Conservation (phyloP, 2,113 vertebrate genomes). For the Clinocottus analis region DNA sequence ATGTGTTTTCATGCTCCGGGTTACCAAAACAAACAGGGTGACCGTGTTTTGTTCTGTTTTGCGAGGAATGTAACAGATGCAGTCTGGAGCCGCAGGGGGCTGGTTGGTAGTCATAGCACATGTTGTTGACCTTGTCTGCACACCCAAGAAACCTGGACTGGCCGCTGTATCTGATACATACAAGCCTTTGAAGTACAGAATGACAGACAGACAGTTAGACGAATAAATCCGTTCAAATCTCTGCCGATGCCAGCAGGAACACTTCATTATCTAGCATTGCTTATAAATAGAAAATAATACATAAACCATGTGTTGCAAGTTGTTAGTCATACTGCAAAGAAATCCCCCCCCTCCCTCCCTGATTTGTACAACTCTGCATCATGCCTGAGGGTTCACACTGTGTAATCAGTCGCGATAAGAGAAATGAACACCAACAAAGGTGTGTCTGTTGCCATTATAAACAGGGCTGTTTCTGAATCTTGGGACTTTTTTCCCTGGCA, state of each 20-base stretch:
- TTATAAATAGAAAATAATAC: conserved; percentile 60
- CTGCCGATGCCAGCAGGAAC: conserved; percentile 47
- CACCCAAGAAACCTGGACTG: conserved; percentile 60
- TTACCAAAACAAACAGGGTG: conserved; percentile 74
- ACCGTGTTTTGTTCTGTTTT: conserved; percentile 66
- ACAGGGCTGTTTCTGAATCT: conserved; percentile 14
- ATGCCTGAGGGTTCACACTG: conserved; percentile 30
- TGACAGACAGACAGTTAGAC: not conserved
- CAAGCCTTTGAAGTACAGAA: conserved; percentile 62
- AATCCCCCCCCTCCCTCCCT: conserved; percentile 32
- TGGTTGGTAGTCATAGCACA: conserved; percentile 70
- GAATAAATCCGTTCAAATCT: conserved; percentile 39
- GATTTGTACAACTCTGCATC: conserved; percentile 37
- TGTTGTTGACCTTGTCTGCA: conserved; percentile 72
- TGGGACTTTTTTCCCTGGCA: not conserved
- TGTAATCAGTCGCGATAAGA: conserved; percentile 40
- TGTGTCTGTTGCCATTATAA: conserved; percentile 31
- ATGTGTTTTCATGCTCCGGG: conserved; percentile 67
- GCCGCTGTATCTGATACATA: conserved; percentile 49
- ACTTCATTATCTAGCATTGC: conserved; percentile 58
- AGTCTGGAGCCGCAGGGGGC: conserved; percentile 65
- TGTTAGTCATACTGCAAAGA: conserved; percentile 40
- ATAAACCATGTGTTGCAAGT: conserved; percentile 57
- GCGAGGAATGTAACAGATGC: conserved; percentile 75
- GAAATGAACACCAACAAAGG: conserved; percentile 44